phyloP scores from a whole-genome alignment of 2,888 invertebrate genomes.

The Exephanes ischioxanthus region DNA sequence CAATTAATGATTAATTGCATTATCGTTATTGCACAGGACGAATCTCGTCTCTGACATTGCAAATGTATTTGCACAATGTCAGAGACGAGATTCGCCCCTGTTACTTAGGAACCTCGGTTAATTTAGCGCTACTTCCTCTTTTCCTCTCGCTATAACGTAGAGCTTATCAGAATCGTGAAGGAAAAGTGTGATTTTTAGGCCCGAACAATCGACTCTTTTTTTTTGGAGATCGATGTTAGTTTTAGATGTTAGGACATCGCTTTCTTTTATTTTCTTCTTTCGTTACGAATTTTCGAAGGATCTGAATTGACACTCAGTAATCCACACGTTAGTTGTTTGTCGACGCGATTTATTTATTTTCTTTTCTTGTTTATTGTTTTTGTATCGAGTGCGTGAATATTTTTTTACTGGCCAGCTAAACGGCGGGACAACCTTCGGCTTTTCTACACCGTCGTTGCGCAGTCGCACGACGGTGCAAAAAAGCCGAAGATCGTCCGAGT shows the following conservation, averaged over 20 bases:
- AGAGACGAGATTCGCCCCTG: slow-evolving; percentile 60
- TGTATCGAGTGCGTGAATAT: background rate
- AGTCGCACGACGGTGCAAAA: slow-evolving; percentile 28
- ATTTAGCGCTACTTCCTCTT: slow-evolving; percentile 33
- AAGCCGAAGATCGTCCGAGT: slow-evolving; percentile 55
- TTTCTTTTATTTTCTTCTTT: background rate
- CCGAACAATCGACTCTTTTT: slow-evolving; percentile 34
- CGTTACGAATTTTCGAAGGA: slow-evolving; percentile 1
- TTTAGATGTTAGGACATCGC: background rate
- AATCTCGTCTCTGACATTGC: slow-evolving; percentile 58
- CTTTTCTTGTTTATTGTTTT: background rate
- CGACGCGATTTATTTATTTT: background rate
- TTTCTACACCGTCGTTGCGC: slow-evolving; percentile 32
- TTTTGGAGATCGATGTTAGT: background rate
- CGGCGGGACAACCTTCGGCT: slow-evolving; percentile 52
- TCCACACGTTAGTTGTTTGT: background rate
- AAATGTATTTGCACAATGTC: slow-evolving; percentile 17
- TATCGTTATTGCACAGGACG: slow-evolving; percentile 52
- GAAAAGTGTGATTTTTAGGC: slow-evolving; percentile 47
- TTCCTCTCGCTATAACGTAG: slow-evolving; percentile 15
- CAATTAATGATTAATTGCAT: slow-evolving; percentile 35
- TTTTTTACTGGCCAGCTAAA: slow-evolving; percentile 6
- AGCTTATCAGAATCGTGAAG: slow-evolving; percentile 37
- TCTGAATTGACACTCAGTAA: slow-evolving; percentile 16
- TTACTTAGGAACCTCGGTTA: slow-evolving; percentile 51